Evolutionary conservation across 2,797 vertebrate species (phyloP).

Genomic region (Anabacerthia variegaticeps): DNA sequence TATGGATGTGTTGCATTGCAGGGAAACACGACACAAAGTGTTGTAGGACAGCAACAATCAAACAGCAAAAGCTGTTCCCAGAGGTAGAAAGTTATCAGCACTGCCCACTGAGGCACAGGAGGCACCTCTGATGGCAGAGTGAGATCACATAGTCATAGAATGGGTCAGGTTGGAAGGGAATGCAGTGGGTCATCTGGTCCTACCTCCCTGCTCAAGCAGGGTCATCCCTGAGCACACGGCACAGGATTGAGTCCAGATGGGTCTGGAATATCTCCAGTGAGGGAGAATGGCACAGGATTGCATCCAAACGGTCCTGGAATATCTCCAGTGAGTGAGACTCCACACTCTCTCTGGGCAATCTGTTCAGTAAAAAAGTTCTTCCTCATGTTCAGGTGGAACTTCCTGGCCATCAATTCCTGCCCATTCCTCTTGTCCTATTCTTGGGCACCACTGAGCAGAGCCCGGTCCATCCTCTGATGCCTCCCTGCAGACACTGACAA

Average conservation of each 20-base stretch:
- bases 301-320: neutral
- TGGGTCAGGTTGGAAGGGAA: neutral
- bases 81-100: neutral
- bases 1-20: fast-evolving
- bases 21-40: fast-evolving
- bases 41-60: neutral
- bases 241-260: neutral
- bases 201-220: neutral
- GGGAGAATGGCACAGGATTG: neutral
- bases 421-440: neutral
- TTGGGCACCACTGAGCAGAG: neutral
- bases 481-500: neutral
- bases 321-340: neutral
- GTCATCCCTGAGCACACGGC: too few relatives aligned
- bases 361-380: neutral
- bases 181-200: too few relatives aligned
- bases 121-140: neutral
- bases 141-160: neutral
- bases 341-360: neutral
- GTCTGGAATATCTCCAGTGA: neutral
- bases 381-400: neutral
- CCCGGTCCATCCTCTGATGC: neutral
- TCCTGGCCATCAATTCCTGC: neutral
- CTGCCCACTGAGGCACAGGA: neutral
- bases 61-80: neutral